These are phyloP conservation scores for Eilema sororculum DNA, from an alignment of 2,888 invertebrate species.

Conservation along the genomic window DNA sequence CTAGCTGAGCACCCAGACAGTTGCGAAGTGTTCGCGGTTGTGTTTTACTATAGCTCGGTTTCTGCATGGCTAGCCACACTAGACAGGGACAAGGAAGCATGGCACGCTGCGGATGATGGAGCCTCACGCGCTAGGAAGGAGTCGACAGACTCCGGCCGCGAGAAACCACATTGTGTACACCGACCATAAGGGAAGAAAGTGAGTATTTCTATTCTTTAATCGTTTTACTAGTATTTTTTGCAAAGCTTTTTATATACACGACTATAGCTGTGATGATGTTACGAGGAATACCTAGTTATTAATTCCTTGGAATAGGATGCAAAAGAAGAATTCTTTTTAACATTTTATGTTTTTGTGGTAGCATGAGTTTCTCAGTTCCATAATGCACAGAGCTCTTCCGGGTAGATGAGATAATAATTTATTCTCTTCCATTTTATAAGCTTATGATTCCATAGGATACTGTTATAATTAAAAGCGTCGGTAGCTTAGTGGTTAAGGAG, in stretches of 20 bases:
- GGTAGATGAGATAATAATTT: no score
- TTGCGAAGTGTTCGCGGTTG: constrained; percentile 66
- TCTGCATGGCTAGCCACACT: constrained; percentile 44
- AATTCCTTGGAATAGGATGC: no score
- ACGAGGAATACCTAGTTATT: no score
- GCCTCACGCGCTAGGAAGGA: constrained; percentile 71
- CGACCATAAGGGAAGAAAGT: constrained; percentile 85
- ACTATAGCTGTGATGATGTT: background rate
- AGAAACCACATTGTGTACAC: constrained; percentile 85
- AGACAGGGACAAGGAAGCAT: constrained; percentile 44
- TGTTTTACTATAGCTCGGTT: constrained; percentile 44
- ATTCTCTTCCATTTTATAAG: no score
- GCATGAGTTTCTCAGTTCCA: no score
- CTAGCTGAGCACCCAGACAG: constrained; percentile 65
- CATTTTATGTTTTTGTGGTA: no score
- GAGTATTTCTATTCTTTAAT: constrained; percentile 60
- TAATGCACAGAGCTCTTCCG: no score
- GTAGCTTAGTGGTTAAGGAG: no score
- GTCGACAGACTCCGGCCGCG: constrained; percentile 73
- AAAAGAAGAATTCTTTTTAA: no score
- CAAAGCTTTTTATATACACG: background rate
- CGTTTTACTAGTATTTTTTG: background rate
- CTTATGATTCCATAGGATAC: no score
- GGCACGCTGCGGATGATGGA: constrained; percentile 68
- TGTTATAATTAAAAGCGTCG: no score